Evolutionary conservation across 2,888 invertebrate species (phyloP), one percentile per base, ranked within the genome.

Genomic region (Callimorpha dominula): DNA sequence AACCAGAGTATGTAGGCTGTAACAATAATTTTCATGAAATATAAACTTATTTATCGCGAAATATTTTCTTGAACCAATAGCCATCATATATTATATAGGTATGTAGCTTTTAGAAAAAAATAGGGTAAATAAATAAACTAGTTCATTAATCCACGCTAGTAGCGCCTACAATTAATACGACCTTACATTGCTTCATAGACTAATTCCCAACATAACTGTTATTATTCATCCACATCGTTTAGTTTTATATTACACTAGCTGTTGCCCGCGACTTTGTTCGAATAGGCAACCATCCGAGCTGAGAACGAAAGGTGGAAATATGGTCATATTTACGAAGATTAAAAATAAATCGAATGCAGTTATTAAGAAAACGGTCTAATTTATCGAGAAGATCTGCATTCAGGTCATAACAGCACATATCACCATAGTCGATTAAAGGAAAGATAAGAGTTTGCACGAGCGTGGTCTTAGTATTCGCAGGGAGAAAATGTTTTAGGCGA

Each of bases 131-230:
- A 46, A 60, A 57, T 43, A 46, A 68, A 43, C 67, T 54, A 54
- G 67, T 67, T 66, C 49, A 65, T 4, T 54, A 54, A 54, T 42
- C 52, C 52, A 54, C 50, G 46, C 63, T 72, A 67, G 68, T 72
- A 82, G 75, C 76, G 74, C 76, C 72, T 71, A 81, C 81, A 89
- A 92, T 89, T 46, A 85, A 82, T 90, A 77, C 70, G 87, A 82
- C 92, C 92, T 92, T 90, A 91, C 78, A 72, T 72, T 77, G 86
- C 77, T 86, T 83, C 79, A 81, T 83, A 84, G 79, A 80, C 64
- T 77, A 83, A 84, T 85, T 84, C 78, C 68, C 75, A 69, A 79
- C 79, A 78, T 77, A 85, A 82, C 82, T 81, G 81, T 78, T 81
- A 77, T 79, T 83, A 80, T 80, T 80, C 75, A 77, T 78, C 73